A percentile compares a stretch with the other conserved stretches of the same genome.
Conservation (phyloP, 2,888 invertebrate species). For the Antheraea yamamai region DNA sequence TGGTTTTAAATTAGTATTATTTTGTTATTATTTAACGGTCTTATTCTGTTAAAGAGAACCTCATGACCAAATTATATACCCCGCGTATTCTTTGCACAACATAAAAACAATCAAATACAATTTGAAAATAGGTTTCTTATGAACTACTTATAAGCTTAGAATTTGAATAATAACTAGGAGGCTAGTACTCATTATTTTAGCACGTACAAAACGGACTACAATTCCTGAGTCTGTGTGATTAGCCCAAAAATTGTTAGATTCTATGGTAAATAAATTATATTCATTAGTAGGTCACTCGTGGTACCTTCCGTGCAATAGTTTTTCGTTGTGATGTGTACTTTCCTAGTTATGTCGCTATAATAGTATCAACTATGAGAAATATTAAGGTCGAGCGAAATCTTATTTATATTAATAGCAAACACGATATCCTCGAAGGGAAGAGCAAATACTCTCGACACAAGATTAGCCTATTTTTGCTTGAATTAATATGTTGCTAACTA, state of each 20-base stretch:
- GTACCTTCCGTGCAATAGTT: neutral
- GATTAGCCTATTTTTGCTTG: neutral
- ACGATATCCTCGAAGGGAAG: neutral
- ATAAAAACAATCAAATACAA: neutral
- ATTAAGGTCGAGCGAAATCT: neutral
- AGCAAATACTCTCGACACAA: neutral
- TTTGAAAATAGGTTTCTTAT: neutral
- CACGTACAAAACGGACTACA: neutral
- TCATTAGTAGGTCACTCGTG: neutral
- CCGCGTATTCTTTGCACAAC: neutral
- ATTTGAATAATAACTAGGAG: neutral
- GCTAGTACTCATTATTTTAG: neutral
- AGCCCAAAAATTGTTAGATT: neutral
- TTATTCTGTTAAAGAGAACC: too few relatives aligned
- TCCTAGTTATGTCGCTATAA: neutral
- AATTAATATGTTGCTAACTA: neutral
- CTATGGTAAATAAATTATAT: neutral
- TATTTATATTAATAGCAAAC: conserved; percentile 1
- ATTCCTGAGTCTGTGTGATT: neutral
- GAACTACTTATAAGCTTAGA: neutral
- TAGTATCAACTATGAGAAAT: neutral
- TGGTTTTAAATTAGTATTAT: too few relatives aligned
- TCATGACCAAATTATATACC: too few relatives aligned
- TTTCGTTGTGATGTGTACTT: neutral
- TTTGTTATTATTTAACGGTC: too few relatives aligned